Percentiles rank a stretch among this genome's conserved stretches.
Evolutionary conservation across 2,113 vertebrate genomes (phyloP).

Genomic region (Chaenogobius annularis): DNA sequence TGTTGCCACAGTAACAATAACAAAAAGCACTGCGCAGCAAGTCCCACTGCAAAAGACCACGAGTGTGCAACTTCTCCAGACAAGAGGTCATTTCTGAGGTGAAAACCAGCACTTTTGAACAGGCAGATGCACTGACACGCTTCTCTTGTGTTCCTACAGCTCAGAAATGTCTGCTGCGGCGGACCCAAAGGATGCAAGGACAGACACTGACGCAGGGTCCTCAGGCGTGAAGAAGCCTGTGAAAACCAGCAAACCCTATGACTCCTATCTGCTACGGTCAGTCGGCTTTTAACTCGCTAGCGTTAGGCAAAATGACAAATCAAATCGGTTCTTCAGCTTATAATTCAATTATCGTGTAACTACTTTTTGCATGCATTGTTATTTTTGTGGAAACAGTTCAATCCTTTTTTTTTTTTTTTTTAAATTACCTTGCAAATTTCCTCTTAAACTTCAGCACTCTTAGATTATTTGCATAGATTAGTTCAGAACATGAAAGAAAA

Average conservation of each 20-base stretch:
- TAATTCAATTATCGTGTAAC: background rate
- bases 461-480: background rate
- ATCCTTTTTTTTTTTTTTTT: too few relatives aligned
- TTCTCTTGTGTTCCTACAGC: conserved; percentile 15
- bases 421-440: too few relatives aligned
- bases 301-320: background rate
- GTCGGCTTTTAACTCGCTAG: conserved; percentile 16
- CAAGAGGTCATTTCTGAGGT: conserved; percentile 1
- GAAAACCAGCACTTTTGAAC: conserved; percentile 8
- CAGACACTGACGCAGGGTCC: conserved; percentile 29
- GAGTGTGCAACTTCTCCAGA: conserved; percentile 9
- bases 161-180: conserved; percentile 69
- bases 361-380: background rate
- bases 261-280: conserved; percentile 81
- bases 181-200: conserved; percentile 47
- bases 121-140: background rate
- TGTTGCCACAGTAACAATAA: conserved; percentile 75
- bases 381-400: background rate
- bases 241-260: conserved; percentile 33
- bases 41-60: conserved; percentile 5
- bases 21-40: conserved; percentile 59
- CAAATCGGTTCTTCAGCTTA: background rate
- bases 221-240: conserved; percentile 42
- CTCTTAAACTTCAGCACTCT: too few relatives aligned
- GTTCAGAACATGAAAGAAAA: background rate